These are phyloP conservation scores for Hydraecia micacea DNA, from an alignment of 2,888 invertebrate species.

Conservation along the genomic window DNA sequence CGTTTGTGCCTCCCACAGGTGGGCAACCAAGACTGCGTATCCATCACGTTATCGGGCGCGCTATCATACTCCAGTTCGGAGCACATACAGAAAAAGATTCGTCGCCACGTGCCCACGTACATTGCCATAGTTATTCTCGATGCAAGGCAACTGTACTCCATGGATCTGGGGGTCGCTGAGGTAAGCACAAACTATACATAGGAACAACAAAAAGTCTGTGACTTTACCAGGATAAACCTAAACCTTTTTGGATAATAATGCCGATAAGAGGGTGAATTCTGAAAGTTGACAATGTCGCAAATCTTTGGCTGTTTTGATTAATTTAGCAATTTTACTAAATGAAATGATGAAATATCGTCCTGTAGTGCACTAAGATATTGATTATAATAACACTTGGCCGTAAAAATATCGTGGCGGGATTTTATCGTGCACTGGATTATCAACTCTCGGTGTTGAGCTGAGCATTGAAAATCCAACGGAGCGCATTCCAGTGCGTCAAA, in stretches of 20 bases:
- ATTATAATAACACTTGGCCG: no score
- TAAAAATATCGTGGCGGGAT: no score
- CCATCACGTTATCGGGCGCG: constrained; percentile 71
- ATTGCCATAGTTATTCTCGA: constrained; percentile 75
- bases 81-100: constrained; percentile 67
- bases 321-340: no score
- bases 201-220: background rate
- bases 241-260: background rate
- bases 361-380: background rate
- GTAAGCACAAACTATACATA: constrained; percentile 61
- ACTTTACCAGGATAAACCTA: background rate
- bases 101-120: constrained; percentile 44
- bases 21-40: constrained; percentile 79
- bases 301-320: background rate
- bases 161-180: constrained; percentile 84
- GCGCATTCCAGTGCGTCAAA: no score
- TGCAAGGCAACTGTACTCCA: constrained; percentile 69
- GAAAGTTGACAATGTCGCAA: background rate
- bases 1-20: constrained; percentile 70
- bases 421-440: no score
- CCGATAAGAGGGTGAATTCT: background rate
- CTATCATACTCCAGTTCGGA: constrained; percentile 78
- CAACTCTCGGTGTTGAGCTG: no score
- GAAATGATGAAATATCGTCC: background rate
- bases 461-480: no score